Evolutionary conservation across 2,888 invertebrate genomes (phyloP).

Genomic region (Neocrepidodera transversa): DNA sequence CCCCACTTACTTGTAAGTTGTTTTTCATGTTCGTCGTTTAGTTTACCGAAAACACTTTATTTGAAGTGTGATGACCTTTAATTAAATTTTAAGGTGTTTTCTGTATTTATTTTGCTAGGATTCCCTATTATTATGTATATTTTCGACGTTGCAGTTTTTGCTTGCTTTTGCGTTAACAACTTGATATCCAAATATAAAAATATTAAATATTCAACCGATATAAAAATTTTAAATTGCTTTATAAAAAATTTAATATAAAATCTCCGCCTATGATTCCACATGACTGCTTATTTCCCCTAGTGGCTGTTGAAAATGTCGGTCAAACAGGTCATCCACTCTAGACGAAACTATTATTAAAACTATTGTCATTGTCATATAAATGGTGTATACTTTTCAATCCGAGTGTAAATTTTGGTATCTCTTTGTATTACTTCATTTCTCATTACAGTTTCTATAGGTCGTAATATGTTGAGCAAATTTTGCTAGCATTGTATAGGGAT

Average conservation of each 20-base stretch:
- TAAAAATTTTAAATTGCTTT: too few relatives aligned
- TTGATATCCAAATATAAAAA: too few relatives aligned
- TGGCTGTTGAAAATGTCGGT: constrained; percentile 16
- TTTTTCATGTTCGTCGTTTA: too few relatives aligned
- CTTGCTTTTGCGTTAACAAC: too few relatives aligned
- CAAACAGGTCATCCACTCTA: constrained; percentile 16
- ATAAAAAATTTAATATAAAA: not conserved
- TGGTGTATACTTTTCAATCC: constrained; percentile 5
- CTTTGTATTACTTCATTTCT: not conserved
- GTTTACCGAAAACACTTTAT: too few relatives aligned
- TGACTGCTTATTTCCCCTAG: not conserved
- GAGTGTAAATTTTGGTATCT: constrained; percentile 20
- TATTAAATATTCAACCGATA: too few relatives aligned
- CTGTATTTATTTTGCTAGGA: too few relatives aligned
- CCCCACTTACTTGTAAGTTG: too few relatives aligned
- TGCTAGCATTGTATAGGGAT: not conserved
- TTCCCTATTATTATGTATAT: too few relatives aligned
- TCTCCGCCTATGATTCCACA: constrained; percentile 1
- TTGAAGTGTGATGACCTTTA: not conserved
- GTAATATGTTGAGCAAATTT: constrained; percentile 16
- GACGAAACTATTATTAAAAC: constrained; percentile 22
- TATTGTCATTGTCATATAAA: constrained; percentile 12
- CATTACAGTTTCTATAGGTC: not conserved
- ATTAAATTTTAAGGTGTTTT: not conserved
- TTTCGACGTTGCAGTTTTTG: too few relatives aligned